phyloP scores from a whole-genome alignment of 2,113 vertebrate genomes.

The Hemibagrus wyckioides region DNA sequence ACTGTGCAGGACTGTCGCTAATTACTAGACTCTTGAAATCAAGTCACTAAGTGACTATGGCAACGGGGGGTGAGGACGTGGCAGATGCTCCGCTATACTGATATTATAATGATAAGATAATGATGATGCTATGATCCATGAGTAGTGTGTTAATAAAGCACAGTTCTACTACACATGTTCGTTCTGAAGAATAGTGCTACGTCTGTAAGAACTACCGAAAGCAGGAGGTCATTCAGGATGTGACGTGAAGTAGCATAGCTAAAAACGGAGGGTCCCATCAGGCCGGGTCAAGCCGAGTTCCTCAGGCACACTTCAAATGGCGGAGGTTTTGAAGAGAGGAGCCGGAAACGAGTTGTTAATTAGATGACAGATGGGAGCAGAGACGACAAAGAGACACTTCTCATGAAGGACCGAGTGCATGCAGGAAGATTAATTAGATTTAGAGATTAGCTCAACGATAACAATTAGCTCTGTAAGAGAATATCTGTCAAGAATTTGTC shows the following conservation, averaged over 20 bases:
- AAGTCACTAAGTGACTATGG: not conserved
- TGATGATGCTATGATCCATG: not conserved
- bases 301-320: not conserved
- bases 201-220: not conserved
- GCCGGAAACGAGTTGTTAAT: not conserved
- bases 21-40: not conserved
- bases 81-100: not conserved
- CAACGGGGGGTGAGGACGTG: not conserved
- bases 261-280: not conserved
- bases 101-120: not conserved
- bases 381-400: slow-evolving; percentile 10
- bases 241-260: not conserved
- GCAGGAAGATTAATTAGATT: slow-evolving; percentile 12
- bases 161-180: too few relatives aligned
- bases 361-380: not conserved
- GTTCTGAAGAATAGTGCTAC: not conserved
- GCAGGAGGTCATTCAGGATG: not conserved
- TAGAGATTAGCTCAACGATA: not conserved
- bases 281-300: not conserved
- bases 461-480: not conserved
- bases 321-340: not conserved
- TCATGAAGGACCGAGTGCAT: not conserved
- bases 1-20: not conserved
- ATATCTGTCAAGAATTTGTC: not conserved
- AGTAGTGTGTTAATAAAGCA: not conserved